Base-by-base conservation (phyloP, 2,113 vertebrate genomes). In the Phyllostomus discolor region DNA sequence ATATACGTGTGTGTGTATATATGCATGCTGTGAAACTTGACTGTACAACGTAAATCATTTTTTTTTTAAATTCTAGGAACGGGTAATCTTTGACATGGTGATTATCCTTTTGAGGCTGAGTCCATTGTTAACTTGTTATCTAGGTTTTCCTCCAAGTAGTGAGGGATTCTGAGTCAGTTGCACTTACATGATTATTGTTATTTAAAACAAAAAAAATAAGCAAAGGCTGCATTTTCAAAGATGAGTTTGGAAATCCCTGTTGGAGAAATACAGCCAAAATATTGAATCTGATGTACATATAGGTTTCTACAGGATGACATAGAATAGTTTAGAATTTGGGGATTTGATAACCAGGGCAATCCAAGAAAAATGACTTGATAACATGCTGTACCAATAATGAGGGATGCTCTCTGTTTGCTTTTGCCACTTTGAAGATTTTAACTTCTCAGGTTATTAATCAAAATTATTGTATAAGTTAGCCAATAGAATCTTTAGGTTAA, bases 401-500 rank as follows among this genome's bases (percentile, higher is more conserved):
- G 91, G 85, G 88, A 90, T 97, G 81, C 81, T 97, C 73, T 94
- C 35, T 9, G 91, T 96, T 97, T 96, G 94, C 92, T 97, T 97
- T 96, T 96, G 92, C 95, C 95, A 96, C 88, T 98, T 97, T 97
- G 95, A 97, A 96, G 83, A 96, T 97, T 97, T 96, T 98, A 97
- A 96, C 97, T 98, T 98, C 98, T 98, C 98, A 98, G 98, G 98
- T 97, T 98, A 96, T 97, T 96, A 94, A 95, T 96, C 94, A 97
- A 94, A 96, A 95, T 95, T 97, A 95, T 97, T 98, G 88, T 98
- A 97, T 98, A 98, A 94, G 94, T 94, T 98, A 97, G 89, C 75
- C 91, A 93, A 54, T 96, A 98, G 96, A 90, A 76, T 84, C 91
- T 95, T 95, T 98, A 96, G 90, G 83, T 90, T 95, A 85, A 95